Conservation (phyloP, 2,797 vertebrate species). For the Valencia hispanica region DNA sequence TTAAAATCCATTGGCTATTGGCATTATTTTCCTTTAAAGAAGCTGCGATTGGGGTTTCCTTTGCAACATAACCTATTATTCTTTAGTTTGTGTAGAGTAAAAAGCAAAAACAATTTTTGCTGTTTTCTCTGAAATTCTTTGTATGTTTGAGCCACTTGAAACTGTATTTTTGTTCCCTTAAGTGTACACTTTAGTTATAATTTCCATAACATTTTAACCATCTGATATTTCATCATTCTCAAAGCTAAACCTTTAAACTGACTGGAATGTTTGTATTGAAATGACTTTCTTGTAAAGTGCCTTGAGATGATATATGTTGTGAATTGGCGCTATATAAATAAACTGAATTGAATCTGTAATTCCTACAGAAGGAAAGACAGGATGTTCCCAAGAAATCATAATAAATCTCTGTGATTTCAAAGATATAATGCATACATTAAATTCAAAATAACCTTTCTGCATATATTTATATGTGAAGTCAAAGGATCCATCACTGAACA, state of each 20-base stretch:
- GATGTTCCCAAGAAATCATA: not conserved
- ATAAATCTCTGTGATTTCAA: not conserved
- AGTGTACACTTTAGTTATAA: not conserved
- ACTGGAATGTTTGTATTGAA: too few relatives aligned
- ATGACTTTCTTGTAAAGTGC: too few relatives aligned
- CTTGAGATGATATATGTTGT: too few relatives aligned
- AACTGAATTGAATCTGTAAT: too few relatives aligned
- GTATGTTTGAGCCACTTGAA: not conserved
- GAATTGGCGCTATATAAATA: too few relatives aligned
- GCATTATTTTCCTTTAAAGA: constrained; percentile 2
- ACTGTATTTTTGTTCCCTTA: not conserved
- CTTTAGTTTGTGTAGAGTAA: not conserved
- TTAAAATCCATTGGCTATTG: not conserved
- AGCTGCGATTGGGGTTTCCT: not conserved
- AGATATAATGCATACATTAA: not conserved
- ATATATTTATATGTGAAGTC: constrained; percentile 76
- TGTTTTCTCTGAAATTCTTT: not conserved
- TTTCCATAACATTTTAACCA: too few relatives aligned
- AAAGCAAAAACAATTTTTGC: not conserved
- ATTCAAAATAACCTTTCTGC: not conserved
- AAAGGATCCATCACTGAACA: constrained; percentile 81
- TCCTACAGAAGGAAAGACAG: not conserved
- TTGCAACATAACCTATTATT: not conserved
- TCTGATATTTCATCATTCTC: too few relatives aligned
- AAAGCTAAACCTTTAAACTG: too few relatives aligned